Percentiles rank a stretch among this genome's conserved stretches.
Evolutionary conservation across 2,113 vertebrate genomes (phyloP).

Genomic region (Pimephales promelas): DNA sequence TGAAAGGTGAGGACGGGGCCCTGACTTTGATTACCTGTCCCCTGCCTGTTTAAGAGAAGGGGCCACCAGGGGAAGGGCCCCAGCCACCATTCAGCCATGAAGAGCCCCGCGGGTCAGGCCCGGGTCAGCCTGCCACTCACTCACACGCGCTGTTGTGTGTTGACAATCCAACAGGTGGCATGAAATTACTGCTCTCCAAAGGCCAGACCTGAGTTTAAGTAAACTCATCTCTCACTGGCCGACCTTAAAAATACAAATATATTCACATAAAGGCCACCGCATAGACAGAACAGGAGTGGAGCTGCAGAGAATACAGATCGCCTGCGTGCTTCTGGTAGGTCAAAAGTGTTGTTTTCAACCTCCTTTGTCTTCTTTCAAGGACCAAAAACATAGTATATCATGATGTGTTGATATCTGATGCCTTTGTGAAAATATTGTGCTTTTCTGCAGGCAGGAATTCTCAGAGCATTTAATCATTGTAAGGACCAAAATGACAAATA

Average conservation of each 20-base stretch:
- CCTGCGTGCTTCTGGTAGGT: conserved; percentile 47
- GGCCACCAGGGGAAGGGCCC: conserved; percentile 51
- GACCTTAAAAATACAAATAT: conserved; percentile 47
- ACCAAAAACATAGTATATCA: conserved; percentile 74
- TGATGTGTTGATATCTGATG: conserved; percentile 76
- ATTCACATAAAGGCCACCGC: conserved; percentile 42
- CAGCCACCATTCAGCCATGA: conserved; percentile 63
- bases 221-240: conserved; percentile 46
- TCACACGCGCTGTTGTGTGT: conserved; percentile 47
- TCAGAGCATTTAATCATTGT: conserved; percentile 74
- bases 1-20: conserved; percentile 44
- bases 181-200: conserved; percentile 48
- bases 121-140: conserved; percentile 66
- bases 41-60: conserved; percentile 58
- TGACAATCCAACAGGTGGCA: conserved; percentile 62
- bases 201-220: conserved; percentile 45
- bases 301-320: conserved; percentile 20
- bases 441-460: conserved; percentile 71
- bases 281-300: conserved; percentile 10
- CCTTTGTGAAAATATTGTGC: conserved; percentile 76
- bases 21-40: conserved; percentile 68
- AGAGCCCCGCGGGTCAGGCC: conserved; percentile 63
- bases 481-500: conserved; percentile 73
- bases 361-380: conserved; percentile 67
- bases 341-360: conserved; percentile 61